Base-by-base conservation (phyloP, 1,140 invertebrate genomes). In the Bacillus rossius region DNA sequence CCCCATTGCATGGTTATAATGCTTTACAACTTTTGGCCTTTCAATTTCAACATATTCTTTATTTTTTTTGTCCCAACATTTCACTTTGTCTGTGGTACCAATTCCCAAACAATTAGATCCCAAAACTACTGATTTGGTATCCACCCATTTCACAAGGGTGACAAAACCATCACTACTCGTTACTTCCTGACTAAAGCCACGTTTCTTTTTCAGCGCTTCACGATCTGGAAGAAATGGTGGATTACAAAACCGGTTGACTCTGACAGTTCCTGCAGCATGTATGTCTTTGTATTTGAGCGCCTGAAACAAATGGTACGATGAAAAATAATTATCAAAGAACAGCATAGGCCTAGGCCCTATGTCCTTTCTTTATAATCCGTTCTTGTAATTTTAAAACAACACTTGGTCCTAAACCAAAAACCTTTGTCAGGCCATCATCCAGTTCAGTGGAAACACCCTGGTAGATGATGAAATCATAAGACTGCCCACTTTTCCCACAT, bases 81-180 rank as follows among this genome's bases (percentile, higher is more conserved):
- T 67, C 60, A 63, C 66, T 63, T 62, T 61, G 68, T 72, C 68
- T 66, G 29, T 64, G 63, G 66, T 54, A 52, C 69, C 70, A 49
- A 65, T 71, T 41, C 73, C 73, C 64, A 73, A 52, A 68, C 70
- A 75, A 67, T 75, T 75, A 40, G 72, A 75, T 53, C 66, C 71
- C 20, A 75, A 34, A 62, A 67, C 52, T 51, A 71, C 71, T 59
- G 65, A 61, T 50, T 68, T 71, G 64, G 73, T 75, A 59, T 75
- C 71, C 50, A 72, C 34, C 74, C 70, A 75, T 50, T 73, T 74
- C 43, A 68, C 67, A 26, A 75, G 53, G 60, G 67, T 67, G 61
- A 68, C 42, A 17, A 41, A 48, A 34, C 48, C 53, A n/a, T 59
- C 55, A 37, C 13, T 41, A 50, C 61, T 59, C 51, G 55, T 57